Conservation (phyloP, 2,113 vertebrate species). For the Oxyruncus cristatus region DNA sequence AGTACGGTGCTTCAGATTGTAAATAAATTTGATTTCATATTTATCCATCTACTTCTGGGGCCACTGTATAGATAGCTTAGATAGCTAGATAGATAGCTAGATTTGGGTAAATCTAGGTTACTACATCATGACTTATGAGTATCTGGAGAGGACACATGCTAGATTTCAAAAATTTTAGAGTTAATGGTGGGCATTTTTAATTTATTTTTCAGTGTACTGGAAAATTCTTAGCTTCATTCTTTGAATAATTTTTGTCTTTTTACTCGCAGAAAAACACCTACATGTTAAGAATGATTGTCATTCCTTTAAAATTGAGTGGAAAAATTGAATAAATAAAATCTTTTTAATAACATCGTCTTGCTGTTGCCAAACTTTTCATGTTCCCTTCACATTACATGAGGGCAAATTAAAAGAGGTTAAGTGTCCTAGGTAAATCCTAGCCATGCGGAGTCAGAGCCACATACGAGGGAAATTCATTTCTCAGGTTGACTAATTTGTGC, state of each 20-base stretch:
- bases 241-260: not conserved
- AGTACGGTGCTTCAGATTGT: not conserved
- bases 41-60: not conserved
- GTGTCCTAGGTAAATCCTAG: not conserved
- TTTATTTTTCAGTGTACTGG: not conserved
- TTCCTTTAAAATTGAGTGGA: not conserved
- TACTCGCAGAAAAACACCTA: not conserved
- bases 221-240: not conserved
- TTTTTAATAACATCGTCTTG: not conserved
- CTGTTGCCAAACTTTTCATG: not conserved
- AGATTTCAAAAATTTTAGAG: not conserved
- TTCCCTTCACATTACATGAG: not conserved
- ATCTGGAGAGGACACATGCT: not conserved
- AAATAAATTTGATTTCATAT: not conserved
- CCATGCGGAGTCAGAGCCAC: not conserved
- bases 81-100: no score
- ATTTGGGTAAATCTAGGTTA: not conserved
- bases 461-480: not conserved
- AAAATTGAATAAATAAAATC: not conserved
- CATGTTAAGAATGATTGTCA: not conserved
- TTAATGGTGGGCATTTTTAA: not conserved
- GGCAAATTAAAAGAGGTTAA: not conserved
- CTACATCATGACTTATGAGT: not conserved
- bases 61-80: not conserved
- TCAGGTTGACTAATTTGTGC: not conserved